Conservation (phyloP, 2,888 invertebrate genomes). For the Ichneumoninae sp. region DNA sequence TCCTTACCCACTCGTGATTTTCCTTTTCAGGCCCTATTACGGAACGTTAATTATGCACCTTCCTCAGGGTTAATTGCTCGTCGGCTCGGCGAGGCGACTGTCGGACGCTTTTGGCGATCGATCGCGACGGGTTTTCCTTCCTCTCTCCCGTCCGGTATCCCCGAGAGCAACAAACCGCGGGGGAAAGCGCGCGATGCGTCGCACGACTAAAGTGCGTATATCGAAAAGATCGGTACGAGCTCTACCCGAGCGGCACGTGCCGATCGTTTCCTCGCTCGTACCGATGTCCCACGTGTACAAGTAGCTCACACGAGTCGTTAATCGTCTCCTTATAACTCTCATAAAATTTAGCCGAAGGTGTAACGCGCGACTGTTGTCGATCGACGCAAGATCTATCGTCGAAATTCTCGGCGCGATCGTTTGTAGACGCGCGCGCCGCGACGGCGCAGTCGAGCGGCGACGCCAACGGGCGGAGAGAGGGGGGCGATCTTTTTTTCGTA, state of each 20-base stretch:
- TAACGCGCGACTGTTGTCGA: background rate
- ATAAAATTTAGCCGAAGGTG: background rate
- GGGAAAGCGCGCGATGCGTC: conserved; percentile 31
- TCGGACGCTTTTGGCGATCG: conserved; percentile 30
- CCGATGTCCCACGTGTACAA: background rate
- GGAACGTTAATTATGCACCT: conserved; percentile 40
- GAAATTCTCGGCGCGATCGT: conserved; percentile 10
- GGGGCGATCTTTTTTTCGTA: conserved; percentile 18
- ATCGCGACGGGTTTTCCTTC: conserved; percentile 29
- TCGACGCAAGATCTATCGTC: background rate
- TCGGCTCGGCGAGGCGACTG: background rate
- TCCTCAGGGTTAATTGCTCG: conserved; percentile 18
- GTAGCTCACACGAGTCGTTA: conserved; percentile 3
- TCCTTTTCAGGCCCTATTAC: conserved; percentile 40
- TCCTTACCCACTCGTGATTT: background rate
- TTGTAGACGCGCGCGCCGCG: background rate
- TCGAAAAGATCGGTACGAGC: background rate
- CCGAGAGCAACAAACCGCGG: background rate
- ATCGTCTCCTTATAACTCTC: background rate
- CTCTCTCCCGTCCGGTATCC: background rate
- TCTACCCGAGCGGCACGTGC: background rate
- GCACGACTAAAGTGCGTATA: background rate
- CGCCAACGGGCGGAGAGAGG: background rate
- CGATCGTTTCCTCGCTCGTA: background rate
- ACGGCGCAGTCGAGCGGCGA: background rate